These are phyloP conservation scores for Melanotaenia trifasciata DNA, from an alignment of 2,797 vertebrate genomes.

Conservation along the genomic window DNA sequence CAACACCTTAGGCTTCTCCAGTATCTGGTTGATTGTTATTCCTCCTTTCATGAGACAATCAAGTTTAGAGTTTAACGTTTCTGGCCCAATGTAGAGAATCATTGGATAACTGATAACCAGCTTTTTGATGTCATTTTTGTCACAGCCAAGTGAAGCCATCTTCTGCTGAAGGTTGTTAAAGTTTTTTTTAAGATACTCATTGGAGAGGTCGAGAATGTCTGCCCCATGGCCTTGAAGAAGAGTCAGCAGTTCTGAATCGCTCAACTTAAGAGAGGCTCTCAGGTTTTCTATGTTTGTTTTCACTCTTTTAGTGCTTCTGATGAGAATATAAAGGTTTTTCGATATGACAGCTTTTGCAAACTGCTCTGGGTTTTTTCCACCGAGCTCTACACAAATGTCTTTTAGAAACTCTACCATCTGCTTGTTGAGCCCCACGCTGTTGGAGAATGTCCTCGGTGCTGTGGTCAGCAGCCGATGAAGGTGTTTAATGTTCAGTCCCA, in stretches of 20 bases:
- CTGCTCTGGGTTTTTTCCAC: conserved; percentile 67
- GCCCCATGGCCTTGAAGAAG: conserved; percentile 78
- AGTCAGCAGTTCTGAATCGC: conserved; percentile 70
- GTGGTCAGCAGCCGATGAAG: conserved; percentile 82
- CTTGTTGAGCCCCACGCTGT: conserved; percentile 83
- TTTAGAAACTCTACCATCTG: conserved; percentile 82
- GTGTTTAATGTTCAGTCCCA: conserved; percentile 78
- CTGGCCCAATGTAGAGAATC: conserved; percentile 75
- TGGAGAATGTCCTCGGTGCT: conserved; percentile 86
- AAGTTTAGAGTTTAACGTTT: conserved; percentile 81
- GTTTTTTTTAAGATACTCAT: conserved; percentile 79
- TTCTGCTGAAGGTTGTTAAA: conserved; percentile 74
- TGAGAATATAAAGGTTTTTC: conserved; percentile 86
- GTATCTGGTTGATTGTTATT: conserved; percentile 76
- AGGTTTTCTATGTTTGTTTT: conserved; percentile 79
- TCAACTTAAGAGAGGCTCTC: conserved; percentile 71
- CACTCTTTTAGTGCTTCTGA: conserved; percentile 84
- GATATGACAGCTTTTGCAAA: conserved; percentile 82
- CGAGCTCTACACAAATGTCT: conserved; percentile 72
- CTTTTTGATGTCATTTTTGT: conserved; percentile 64
- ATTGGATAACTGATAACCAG: conserved; percentile 73
- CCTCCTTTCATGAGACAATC: conserved; percentile 80
- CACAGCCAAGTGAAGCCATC: conserved; percentile 72
- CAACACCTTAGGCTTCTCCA: conserved; percentile 81
- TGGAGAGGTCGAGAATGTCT: conserved; percentile 83